phyloP scores from a whole-genome alignment of 1,140 invertebrate genomes.

The Oedothorax gibbosus region DNA sequence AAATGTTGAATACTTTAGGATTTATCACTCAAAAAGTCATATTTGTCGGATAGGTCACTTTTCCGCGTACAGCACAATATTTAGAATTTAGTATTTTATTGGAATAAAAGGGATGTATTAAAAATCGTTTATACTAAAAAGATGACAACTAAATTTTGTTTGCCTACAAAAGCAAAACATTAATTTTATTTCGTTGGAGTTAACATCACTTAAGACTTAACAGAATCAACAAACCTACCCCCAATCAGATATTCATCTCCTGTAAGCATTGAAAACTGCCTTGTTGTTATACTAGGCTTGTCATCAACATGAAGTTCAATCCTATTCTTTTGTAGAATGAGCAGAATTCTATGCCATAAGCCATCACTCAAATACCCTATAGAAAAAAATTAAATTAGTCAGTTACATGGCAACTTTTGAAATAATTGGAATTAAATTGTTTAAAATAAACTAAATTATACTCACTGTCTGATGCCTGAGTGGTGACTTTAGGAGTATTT shows the following conservation, averaged over 20 bases:
- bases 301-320: slow-evolving; percentile 68
- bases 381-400: background rate
- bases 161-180: too few species aligned
- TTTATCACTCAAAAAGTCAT: too few species aligned
- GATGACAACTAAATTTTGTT: too few species aligned
- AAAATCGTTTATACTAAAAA: too few species aligned
- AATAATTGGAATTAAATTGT: background rate
- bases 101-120: too few species aligned
- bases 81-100: too few species aligned
- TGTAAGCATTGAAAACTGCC: slow-evolving; percentile 80
- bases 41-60: too few species aligned
- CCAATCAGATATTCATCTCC: slow-evolving; percentile 83
- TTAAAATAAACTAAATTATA: slow-evolving; percentile 10
- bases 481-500: slow-evolving; percentile 74
- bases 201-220: background rate
- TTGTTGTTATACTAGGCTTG: slow-evolving; percentile 82
- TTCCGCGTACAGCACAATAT: too few species aligned
- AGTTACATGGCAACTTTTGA: background rate
- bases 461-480: slow-evolving; percentile 82
- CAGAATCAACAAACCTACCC: slow-evolving; percentile 68
- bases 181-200: too few species aligned
- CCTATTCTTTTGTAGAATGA: slow-evolving; percentile 78
- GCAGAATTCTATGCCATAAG: slow-evolving; percentile 82
- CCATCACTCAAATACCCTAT: slow-evolving; percentile 86
- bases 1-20: too few species aligned